A percentile compares a stretch with the other conserved stretches of the same genome.
These are phyloP conservation scores for Coreius guichenoti DNA, from an alignment of 2,797 vertebrate genomes.

Conservation along the genomic window DNA sequence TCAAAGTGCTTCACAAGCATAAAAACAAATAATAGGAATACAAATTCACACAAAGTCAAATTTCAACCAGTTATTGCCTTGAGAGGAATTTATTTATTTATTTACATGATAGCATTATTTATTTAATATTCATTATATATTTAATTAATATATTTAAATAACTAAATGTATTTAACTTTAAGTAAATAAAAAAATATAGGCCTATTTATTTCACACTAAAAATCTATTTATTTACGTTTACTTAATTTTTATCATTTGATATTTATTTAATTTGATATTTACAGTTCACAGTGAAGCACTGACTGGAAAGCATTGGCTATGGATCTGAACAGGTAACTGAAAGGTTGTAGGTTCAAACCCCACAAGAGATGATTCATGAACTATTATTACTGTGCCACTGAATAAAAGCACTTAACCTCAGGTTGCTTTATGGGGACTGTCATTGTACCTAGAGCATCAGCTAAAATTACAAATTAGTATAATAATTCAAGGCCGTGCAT, in stretches of 20 bases:
- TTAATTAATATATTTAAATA: not conserved
- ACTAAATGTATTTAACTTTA: not conserved
- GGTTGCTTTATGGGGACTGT: not conserved
- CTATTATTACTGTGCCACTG: not conserved
- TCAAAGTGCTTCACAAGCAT: no score
- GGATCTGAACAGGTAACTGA: not conserved
- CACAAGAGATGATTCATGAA: not conserved
- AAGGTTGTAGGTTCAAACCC: not conserved
- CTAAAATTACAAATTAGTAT: not conserved
- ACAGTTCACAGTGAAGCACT: not conserved
- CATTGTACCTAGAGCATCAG: not conserved
- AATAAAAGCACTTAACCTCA: not conserved
- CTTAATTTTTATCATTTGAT: not conserved
- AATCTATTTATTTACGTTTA: not conserved
- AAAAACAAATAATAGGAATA: no score
- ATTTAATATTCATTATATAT: not conserved
- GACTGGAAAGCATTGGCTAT: not conserved
- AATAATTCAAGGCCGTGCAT: not conserved
- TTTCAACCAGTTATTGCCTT: conserved; percentile 24
- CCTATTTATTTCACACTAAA: not conserved
- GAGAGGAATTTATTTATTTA: not conserved
- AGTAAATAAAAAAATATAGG: no score
- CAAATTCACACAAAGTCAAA: no score
- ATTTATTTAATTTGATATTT: not conserved
- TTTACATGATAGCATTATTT: not conserved